Evolutionary conservation across 2,113 vertebrate genomes (phyloP), one percentile per base, ranked within the genome.

Genomic region (Eulacestoma nigropectus): DNA sequence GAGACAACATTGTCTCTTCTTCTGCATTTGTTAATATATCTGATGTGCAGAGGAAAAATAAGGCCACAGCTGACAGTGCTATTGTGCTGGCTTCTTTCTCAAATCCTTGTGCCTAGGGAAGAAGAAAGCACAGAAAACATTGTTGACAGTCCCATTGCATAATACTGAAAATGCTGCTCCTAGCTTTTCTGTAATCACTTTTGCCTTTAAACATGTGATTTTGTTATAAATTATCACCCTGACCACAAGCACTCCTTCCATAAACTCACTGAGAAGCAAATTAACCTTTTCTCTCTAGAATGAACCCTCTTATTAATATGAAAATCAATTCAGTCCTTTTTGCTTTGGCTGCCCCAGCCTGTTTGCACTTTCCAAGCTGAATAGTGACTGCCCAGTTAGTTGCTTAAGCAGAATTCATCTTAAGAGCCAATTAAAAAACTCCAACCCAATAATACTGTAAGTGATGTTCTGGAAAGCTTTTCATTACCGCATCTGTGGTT

Each of bases 241-340:
- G 95, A 94, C 91, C 96, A 87, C 30, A 75, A 98, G 93, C 70
- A 88, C 16, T 75, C 80, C 88, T 94, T 96, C 96, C 95, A 96
- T 96, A 97, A 97, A 95, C 92, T 97, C 90, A 89, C 95, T 97
- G 97, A 95, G 97, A 97, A 97, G 93, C 93, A 97, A 98, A 98
- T 98, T 98, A 98, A 97, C 97, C 97, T 98, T 97, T 98, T 97
- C 90, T 97, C 59, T 96, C 86, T 96, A 59, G 72, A 74, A 96
- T 94, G 94, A 97, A 91, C 96, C 96, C 87, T 92, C 93, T 90
- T 95, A 97, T 97, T 98, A 97, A 97, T 96, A 97, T 95, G 94
- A 96, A 98, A 98, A 98, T 96, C 87, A 97, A 96, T 97, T 97
- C 90, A 94, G 70, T 91, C 67, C 86, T 96, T 84, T 96, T 84